Evolutionary conservation across 37 sponge, comb jelly and placozoan genomes (phyloP).

Genomic region (Beroe forskalii): DNA sequence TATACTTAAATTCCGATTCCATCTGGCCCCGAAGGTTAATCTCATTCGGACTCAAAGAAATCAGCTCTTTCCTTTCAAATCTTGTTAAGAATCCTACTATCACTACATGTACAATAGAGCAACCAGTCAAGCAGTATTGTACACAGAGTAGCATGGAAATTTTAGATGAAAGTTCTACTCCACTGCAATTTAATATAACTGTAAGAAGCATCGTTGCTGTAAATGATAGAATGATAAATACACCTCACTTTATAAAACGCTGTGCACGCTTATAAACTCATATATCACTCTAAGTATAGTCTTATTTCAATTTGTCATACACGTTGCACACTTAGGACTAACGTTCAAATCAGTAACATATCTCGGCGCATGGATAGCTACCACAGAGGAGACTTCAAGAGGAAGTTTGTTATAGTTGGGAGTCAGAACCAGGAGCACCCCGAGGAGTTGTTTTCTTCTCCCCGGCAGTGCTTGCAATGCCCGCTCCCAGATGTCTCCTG

Average conservation of each 20-base stretch:
- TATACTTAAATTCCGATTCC: too few relatives aligned
- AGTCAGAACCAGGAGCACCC: not conserved
- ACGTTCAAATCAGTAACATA: not conserved
- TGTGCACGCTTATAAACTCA: not conserved
- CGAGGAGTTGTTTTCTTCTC: not conserved
- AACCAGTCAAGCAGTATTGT: too few relatives aligned
- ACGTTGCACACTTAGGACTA: not conserved
- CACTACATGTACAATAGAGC: too few relatives aligned
- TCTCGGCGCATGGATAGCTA: not conserved
- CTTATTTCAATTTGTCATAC: not conserved
- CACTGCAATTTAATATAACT: not conserved
- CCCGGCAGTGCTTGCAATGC: not conserved
- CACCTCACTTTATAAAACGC: not conserved
- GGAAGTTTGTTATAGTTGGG: conserved; percentile 29
- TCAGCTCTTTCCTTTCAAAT: too few relatives aligned
- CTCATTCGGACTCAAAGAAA: too few relatives aligned
- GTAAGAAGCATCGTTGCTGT: not conserved
- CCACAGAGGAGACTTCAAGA: not conserved
- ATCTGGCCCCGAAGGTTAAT: too few relatives aligned
- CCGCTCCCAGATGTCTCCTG: conserved; percentile 36
- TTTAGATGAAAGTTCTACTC: not conserved
- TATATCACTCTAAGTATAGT: too few relatives aligned
- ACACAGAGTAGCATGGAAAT: too few relatives aligned
- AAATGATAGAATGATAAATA: not conserved
- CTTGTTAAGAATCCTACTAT: too few relatives aligned